Evolutionary conservation across 2,888 invertebrate genomes (phyloP), one percentile per base, ranked within the genome.

Genomic region (Cenopis cana): DNA sequence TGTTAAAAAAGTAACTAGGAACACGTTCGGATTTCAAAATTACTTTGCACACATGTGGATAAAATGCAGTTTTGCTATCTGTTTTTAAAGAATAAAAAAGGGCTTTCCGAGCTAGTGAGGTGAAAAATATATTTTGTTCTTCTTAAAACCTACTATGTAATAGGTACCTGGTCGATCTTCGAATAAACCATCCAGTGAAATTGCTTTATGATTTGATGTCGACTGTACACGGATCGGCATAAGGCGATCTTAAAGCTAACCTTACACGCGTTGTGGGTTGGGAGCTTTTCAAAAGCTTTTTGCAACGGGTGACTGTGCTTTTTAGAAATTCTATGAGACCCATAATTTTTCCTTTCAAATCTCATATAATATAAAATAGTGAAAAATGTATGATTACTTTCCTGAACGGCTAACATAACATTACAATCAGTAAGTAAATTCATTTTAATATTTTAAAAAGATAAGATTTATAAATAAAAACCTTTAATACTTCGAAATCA

Each of bases 251-350:
- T 54, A 14, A 68, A 50, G 38, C 67, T 59, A 59, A 59, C 59
- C 36, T 50, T 50, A 59, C 59, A 52, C 67, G 67, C 67, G 50
- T 38, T 24, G 59, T 50, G 67, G 57, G 69, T 66, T 54, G 60
- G 49, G 54, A 71, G 46, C 66, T 71, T 64, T 57, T 70, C 74
- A 77, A 77, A 73, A 75, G 76, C 73, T 77, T 76, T n/a, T 78
- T 76, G 77, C 77, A 70, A 62, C 12, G 62, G 61, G 68, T 64
- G 72, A 59, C 64, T 29, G 29, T 20, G 20, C 5, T 10, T 57
- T 64, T 59, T 57, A 36, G 18, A 1, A 50, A 50, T 18, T 29
- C 57, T 57, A 24, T 36, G 57, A 67, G 62, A 49, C 6, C 11
- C 17, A 20, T 17, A 18, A 8, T 46, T 4, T 24, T 14, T 5